Evolutionary conservation across 1,140 invertebrate genomes (phyloP).

Genomic region (Drosophila insularis): DNA sequence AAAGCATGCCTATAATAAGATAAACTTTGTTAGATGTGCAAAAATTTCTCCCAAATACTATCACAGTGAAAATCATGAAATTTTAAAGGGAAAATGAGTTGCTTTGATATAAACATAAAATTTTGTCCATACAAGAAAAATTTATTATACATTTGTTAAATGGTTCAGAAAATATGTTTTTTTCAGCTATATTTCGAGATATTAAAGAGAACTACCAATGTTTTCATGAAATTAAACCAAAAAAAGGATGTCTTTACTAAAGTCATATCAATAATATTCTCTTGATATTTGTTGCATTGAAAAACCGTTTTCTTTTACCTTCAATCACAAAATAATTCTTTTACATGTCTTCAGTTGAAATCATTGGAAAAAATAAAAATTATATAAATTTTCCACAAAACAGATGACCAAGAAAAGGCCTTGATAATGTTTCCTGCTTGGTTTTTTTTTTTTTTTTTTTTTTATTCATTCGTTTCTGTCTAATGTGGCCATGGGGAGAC

Average conservation of each 20-base stretch:
- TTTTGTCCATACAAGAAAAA: not conserved
- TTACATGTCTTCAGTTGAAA: not conserved
- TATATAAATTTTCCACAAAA: not conserved
- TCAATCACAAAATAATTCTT: no score
- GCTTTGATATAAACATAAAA: not conserved
- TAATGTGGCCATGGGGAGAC: conserved; percentile 60
- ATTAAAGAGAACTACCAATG: no score
- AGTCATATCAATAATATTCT: no score
- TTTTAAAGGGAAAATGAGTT: not conserved
- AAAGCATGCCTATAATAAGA: not conserved
- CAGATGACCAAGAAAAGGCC: not conserved
- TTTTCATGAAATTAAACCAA: no score
- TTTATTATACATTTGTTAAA: not conserved
- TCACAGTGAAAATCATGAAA: not conserved
- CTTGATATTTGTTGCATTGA: not conserved
- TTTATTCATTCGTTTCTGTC: conserved; percentile 4
- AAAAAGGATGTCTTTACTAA: no score
- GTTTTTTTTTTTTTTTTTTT: not conserved
- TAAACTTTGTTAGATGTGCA: conserved; percentile 11
- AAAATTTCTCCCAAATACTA: conserved; percentile 1
- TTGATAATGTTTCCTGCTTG: not conserved
- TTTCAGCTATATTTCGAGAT: not conserved
- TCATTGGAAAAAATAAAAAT: not conserved
- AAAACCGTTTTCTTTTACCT: not conserved
- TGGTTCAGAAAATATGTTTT: not conserved